These are phyloP conservation scores for Agonopterix arenella DNA, from an alignment of 2,888 invertebrate species.

Conservation along the genomic window DNA sequence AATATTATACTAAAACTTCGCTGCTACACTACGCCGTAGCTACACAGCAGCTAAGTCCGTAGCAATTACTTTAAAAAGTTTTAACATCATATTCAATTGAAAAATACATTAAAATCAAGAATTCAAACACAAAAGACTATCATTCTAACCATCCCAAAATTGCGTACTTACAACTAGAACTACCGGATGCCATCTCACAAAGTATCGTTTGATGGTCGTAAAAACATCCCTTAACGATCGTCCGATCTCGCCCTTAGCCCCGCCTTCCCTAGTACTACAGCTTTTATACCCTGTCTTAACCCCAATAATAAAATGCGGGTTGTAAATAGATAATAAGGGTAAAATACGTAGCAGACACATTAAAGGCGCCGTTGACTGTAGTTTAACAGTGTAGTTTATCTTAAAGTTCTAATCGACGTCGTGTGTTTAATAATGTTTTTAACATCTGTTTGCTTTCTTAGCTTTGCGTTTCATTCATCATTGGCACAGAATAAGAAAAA, in stretches of 20 bases:
- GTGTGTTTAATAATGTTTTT: conserved; percentile 51
- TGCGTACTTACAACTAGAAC: conserved; percentile 51
- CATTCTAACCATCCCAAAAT: conserved; percentile 32
- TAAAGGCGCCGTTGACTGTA: conserved; percentile 58
- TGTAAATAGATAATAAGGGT: conserved; percentile 76
- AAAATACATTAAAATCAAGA: background rate
- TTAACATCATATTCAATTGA: background rate
- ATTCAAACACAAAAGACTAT: conserved; percentile 23
- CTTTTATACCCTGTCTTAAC: conserved; percentile 48
- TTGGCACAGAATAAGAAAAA: no score
- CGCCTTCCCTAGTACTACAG: conserved; percentile 30
- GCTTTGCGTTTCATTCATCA: no score
- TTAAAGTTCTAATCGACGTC: conserved; percentile 53
- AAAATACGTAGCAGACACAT: conserved; percentile 61
- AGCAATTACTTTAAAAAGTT: background rate
- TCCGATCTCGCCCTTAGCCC: conserved; percentile 51
- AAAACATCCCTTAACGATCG: conserved; percentile 72
- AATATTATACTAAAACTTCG: background rate
- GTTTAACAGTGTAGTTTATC: conserved; percentile 53
- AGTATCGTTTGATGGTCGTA: conserved; percentile 75
- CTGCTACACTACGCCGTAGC: background rate
- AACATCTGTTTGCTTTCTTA: conserved; percentile 6
- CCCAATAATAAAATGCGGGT: conserved; percentile 76
- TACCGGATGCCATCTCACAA: conserved; percentile 68
- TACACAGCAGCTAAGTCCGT: background rate